phyloP scores from a whole-genome alignment of 2,888 invertebrate genomes.

The Lacanobia wlatinum region DNA sequence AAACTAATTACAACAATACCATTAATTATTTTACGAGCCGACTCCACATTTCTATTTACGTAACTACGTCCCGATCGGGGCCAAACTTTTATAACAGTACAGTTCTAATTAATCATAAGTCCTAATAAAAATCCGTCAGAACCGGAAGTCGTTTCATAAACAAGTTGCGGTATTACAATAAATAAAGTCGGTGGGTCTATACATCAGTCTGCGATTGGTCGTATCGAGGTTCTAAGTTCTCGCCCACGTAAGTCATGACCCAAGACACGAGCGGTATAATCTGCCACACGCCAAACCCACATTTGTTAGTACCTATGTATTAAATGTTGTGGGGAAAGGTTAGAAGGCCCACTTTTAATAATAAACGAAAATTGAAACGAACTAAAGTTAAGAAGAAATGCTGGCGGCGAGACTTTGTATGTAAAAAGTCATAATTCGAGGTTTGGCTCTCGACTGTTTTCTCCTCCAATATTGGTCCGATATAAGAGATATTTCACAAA shows the following conservation, averaged over 20 bases:
- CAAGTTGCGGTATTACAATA: slow-evolving; percentile 76
- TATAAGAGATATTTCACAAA: no score
- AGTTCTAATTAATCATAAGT: slow-evolving; percentile 53
- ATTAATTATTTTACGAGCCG: slow-evolving; percentile 34
- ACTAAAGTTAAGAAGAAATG: no score
- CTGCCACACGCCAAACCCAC: slow-evolving; percentile 60
- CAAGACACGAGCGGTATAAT: slow-evolving; percentile 74
- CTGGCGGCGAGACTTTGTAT: no score
- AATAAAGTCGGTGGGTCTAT: slow-evolving; percentile 78
- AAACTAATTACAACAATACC: slow-evolving; percentile 48
- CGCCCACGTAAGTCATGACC: slow-evolving; percentile 83
- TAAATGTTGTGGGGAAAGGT: background rate
- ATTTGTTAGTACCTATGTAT: no score
- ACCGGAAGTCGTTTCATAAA: slow-evolving; percentile 69
- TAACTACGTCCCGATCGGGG: slow-evolving; percentile 25
- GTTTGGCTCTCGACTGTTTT: no score
- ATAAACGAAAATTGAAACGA: background rate
- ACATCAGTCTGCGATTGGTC: slow-evolving; percentile 78
- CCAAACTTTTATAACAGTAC: slow-evolving; percentile 39
- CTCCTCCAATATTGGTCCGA: no score
- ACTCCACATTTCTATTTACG: slow-evolving; percentile 31
- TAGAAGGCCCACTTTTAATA: slow-evolving; percentile 37
- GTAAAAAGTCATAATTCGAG: no score
- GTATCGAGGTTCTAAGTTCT: slow-evolving; percentile 68
- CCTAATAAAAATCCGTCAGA: slow-evolving; percentile 52